These are phyloP conservation scores for Hyles euphorbiae DNA, from an alignment of 1,140 invertebrate genomes.

Conservation along the genomic window DNA sequence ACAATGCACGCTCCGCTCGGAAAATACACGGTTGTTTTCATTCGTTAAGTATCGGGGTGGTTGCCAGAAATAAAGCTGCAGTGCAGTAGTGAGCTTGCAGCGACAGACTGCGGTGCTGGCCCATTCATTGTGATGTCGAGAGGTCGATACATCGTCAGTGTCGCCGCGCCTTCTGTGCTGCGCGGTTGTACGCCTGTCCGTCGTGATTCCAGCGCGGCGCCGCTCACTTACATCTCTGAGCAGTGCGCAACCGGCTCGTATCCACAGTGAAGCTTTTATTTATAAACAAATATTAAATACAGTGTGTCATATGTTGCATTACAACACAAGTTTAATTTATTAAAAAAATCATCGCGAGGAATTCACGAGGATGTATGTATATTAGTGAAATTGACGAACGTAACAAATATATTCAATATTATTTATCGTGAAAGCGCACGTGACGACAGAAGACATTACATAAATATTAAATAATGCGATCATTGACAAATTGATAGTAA, in stretches of 20 bases:
- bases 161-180: slow-evolving; percentile 44
- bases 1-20: slow-evolving; percentile 19
- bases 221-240: slow-evolving; percentile 16
- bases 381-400: slow-evolving; percentile 17
- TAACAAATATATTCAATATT: slow-evolving; percentile 17
- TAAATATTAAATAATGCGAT: slow-evolving; percentile 23
- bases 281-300: slow-evolving; percentile 45
- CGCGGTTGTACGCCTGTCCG: slow-evolving; percentile 30
- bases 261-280: slow-evolving; percentile 42
- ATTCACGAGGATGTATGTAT: neutral
- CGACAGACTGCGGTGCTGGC: slow-evolving; percentile 52
- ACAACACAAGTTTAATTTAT: slow-evolving; percentile 9
- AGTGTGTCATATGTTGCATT: slow-evolving; percentile 1
- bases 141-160: slow-evolving; percentile 62
- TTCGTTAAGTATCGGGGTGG: slow-evolving; percentile 39
- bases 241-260: slow-evolving; percentile 27
- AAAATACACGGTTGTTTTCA: slow-evolving; percentile 20
- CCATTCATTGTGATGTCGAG: slow-evolving; percentile 55
- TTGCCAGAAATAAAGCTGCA: slow-evolving; percentile 72
- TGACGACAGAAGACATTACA: slow-evolving; percentile 22
- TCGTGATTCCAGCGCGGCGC: slow-evolving; percentile 11
- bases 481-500: neutral
- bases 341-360: neutral
- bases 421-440: slow-evolving; percentile 24
- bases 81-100: slow-evolving; percentile 65